Conservation (phyloP, 1,140 invertebrate species). For the Lepidostoma basale region DNA sequence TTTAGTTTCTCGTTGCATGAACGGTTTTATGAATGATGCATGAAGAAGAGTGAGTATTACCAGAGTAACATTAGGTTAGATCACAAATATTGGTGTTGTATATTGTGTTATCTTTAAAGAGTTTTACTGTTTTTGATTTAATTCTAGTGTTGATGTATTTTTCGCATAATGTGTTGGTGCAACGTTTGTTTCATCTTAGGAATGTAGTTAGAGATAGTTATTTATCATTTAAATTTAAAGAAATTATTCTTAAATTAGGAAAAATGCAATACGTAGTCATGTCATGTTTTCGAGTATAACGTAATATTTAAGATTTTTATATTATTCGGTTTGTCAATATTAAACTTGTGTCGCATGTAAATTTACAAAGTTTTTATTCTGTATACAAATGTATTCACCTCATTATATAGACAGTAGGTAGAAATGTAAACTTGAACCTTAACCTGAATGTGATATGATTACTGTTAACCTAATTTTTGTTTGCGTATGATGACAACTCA, state of each 20-base stretch:
- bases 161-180: background rate
- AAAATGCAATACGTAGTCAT: constrained; percentile 3
- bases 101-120: constrained; percentile 10
- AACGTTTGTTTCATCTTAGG: constrained; percentile 1
- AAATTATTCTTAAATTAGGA: background rate
- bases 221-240: constrained; percentile 18
- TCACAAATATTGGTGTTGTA: constrained; percentile 14
- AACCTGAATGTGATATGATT: no score
- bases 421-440: no score
- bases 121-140: constrained; percentile 9
- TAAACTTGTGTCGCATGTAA: no score
- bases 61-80: constrained; percentile 13
- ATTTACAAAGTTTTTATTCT: no score
- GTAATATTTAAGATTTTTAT: constrained; percentile 19
- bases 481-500: no score
- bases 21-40: background rate
- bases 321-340: constrained; percentile 16
- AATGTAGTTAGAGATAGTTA: constrained; percentile 19
- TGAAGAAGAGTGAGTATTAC: background rate
- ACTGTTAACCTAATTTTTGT: no score
- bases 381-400: no score
- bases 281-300: constrained; percentile 15
- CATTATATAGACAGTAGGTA: no score
- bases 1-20: background rate
- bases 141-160: constrained; percentile 1